Evolutionary conservation across 2,888 invertebrate species (phyloP), one percentile per base, ranked within the genome.

Genomic region (Nesidiocoris tenuis): DNA sequence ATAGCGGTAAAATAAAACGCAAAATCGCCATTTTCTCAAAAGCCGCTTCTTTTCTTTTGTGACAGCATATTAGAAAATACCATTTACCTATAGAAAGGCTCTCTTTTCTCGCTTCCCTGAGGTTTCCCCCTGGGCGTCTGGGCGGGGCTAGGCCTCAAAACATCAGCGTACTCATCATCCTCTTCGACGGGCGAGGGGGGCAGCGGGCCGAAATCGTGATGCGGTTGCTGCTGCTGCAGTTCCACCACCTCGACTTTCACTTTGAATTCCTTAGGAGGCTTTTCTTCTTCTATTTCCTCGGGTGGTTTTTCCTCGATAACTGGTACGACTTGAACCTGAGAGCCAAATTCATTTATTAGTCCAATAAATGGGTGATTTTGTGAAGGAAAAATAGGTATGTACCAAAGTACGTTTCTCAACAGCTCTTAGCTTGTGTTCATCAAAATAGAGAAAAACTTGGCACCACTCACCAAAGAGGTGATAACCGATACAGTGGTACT

Each of bases 141-240:
- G 19, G 78, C 77, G 7, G 80, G 81, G 87, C 89, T 83, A 2
- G 86, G 85, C 79, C 84, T 84, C 82, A 88, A 83, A 77, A 89
- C 88, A 85, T 91, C 91, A 24, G 90, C 89, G 81, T 90, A 90
- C 81, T 91, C 91, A 80, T 91, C 90, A 77, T 90, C 90, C 84
- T 92, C 93, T 83, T 91, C 91, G 9, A 91, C 91, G 0, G 93
- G 93, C 0, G 93, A 93, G 0, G 93, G 94, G 7, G 94, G 94
- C 77, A 94, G 84, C 55, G 92, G 92, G 19, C 92, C 92, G 82
- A 93, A 90, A 84, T 82, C 82, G 81, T 88, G 88, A 80, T 88
- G 88, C 39, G 39, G 39, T n/a, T n/a, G n/a, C 39, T 39, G 39
- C 5, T 39, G 39, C 39, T 39, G 39, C 3, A 39, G 39, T 3